Evolutionary conservation across 2,888 invertebrate genomes (phyloP), one percentile per base, ranked within the genome.

Genomic region (Sinotaia quadrata): DNA sequence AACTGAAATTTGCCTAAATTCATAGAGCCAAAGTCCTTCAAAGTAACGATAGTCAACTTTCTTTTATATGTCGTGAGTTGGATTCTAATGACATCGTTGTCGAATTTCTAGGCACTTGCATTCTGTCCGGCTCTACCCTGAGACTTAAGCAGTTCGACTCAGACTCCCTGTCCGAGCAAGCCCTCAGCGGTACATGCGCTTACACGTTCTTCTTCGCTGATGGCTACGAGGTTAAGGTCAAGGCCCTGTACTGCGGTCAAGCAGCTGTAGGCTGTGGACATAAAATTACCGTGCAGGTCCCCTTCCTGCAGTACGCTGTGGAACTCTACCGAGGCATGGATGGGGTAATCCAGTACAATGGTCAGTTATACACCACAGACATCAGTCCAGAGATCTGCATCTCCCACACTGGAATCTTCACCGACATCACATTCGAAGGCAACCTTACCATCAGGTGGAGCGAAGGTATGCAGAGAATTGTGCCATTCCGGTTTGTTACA

Each of bases 71-170:
- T n/a, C n/a, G n/a, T n/a, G n/a, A n/a, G n/a, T n/a, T n/a, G n/a
- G n/a, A n/a, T n/a, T n/a, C n/a, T n/a, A n/a, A n/a, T n/a, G n/a
- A n/a, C n/a, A n/a, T n/a, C n/a, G n/a, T n/a, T n/a, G n/a, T n/a
- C n/a, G n/a, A n/a, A n/a, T n/a, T n/a, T n/a, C n/a, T n/a, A 71
- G 71, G 68, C 1, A 33, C 52, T 15, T 71, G 71, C 44, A 54
- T 71, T 10, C 52, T 71, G 54, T 63, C 63, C 21, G 71, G 71
- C 12, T 68, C 71, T 21, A 10, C 49, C 5, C 31, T 71, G 68
- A 71, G 52, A 33, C 29, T 71, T 8, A 71, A 71, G 44, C 68
- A 60, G 21, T 71, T 71, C 24, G 71, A 71, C 31, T 21, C 62
- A 1, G 51, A 58, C 31, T 21, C 59, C 41, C 52, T 71, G n/a